phyloP scores from a whole-genome alignment of 1,140 invertebrate genomes.

The Saccostrea echinata region DNA sequence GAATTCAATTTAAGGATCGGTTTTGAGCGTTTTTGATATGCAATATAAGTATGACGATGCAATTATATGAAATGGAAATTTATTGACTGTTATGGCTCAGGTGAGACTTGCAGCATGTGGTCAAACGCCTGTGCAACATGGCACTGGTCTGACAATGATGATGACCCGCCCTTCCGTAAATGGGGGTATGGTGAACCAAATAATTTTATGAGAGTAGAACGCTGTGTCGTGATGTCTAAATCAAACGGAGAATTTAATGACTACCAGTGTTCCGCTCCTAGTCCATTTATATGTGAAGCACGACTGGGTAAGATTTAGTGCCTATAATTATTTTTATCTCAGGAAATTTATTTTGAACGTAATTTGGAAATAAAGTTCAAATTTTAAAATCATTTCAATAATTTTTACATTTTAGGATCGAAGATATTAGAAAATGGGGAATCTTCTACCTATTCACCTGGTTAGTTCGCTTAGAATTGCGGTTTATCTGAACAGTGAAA shows the following conservation, averaged over 20 bases:
- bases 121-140: neutral
- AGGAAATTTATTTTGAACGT: neutral
- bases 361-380: neutral
- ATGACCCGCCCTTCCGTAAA: neutral
- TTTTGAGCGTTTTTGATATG: too few relatives aligned
- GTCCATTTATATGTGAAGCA: neutral
- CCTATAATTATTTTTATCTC: neutral
- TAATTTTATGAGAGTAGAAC: neutral
- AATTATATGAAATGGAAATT: too few relatives aligned
- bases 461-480: too few relatives aligned
- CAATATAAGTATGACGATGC: neutral
- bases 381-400: neutral
- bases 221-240: neutral
- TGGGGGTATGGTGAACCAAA: neutral
- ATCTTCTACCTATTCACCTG: too few relatives aligned
- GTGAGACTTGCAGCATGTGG: neutral
- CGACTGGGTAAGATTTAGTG: neutral
- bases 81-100: neutral
- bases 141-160: constrained; percentile 1
- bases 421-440: too few relatives aligned
- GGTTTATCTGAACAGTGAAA: too few relatives aligned
- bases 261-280: neutral
- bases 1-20: too few relatives aligned
- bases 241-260: neutral
- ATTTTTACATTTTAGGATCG: too few relatives aligned